Conservation (phyloP, 2,888 invertebrate genomes). For the Andricus curvator region DNA sequence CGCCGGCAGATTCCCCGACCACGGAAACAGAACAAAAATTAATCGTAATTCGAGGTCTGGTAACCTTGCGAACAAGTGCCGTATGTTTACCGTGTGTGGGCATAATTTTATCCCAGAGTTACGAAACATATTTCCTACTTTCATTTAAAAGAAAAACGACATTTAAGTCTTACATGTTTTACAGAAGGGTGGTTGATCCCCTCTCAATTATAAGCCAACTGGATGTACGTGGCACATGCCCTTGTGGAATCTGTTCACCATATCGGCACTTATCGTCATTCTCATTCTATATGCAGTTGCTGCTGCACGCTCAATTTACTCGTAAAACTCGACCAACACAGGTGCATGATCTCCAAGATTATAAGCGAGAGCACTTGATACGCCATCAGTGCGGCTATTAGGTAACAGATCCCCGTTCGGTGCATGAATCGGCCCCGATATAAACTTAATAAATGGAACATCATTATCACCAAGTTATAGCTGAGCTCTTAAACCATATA, state of each 20-base stretch:
- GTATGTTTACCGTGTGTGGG: not conserved
- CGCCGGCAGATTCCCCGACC: not conserved
- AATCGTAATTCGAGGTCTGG: not conserved
- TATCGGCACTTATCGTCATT: not conserved
- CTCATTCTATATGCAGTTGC: not conserved
- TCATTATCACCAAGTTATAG: conserved; percentile 67
- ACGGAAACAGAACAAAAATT: conserved; percentile 1
- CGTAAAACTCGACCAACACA: conserved; percentile 8
- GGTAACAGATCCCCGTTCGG: conserved; percentile 53
- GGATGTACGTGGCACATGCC: not conserved
- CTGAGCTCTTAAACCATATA: conserved; percentile 47
- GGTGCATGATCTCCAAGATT: conserved; percentile 6
- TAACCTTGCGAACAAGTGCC: conserved; percentile 14
- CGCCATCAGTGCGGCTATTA: conserved; percentile 45
- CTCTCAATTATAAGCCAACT: too few relatives aligned
- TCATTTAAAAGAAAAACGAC: too few relatives aligned
- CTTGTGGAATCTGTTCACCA: not conserved
- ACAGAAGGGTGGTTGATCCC: too few relatives aligned
- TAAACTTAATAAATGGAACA: conserved; percentile 75
- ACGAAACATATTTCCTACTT: too few relatives aligned
- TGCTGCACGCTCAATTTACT: not conserved
- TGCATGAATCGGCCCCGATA: conserved; percentile 70
- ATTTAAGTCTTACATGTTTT: too few relatives aligned
- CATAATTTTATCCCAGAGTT: too few relatives aligned
- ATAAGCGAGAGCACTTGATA: conserved; percentile 16